Base-by-base conservation (phyloP, 1,140 invertebrate genomes). In the Saccostrea cuccullata region DNA sequence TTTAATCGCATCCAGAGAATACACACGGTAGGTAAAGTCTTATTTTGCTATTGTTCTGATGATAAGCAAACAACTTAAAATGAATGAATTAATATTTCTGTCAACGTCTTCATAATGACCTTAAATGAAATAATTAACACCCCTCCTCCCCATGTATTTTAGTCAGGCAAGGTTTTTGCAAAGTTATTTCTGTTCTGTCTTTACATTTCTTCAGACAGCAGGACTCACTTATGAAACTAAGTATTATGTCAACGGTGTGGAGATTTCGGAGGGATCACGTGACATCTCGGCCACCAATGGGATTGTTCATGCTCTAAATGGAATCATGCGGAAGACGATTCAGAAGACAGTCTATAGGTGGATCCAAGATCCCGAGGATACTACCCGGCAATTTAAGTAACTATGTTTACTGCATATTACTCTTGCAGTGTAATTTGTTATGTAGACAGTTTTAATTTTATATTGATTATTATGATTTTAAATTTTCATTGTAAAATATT, bases 201-300 rank as follows among this genome's bases (percentile, higher is more conserved):
- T 26, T 86, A 64, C 77, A 47, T 82, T 26, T 30, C 86, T 82
- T n/a, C 55, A 91, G 91, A 89, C 87, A 82, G 12, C 85, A 4
- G 82, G 88, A n/a, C 88, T 89, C 0, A 70, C 77, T 30, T 88
- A 88, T 82, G 91, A 90, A 6, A 85, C 89, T 11, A 86, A 89
- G 70, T 92, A 90, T 36, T 91, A 84, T 85, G 91, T 88, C 1
- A 92, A 91, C 55, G 91, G 91, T n/a, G 90, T 87, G 0, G 64
- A 87, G 82, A 97, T 98, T 8, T 89, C 88, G 2, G 58, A 82
- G 11, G 88, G 83, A 77, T 96, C 97, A 15, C 96, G 98, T 0
- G 98, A 99, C 94, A 97, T 99, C 82, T 98, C 97, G 0, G 98
- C 98, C 40, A 98, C 97, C 2, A 98, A 99, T 95, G 98, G 98